These are phyloP conservation scores for Lepidurus apus DNA, from an alignment of 1,140 invertebrate species.

Conservation along the genomic window DNA sequence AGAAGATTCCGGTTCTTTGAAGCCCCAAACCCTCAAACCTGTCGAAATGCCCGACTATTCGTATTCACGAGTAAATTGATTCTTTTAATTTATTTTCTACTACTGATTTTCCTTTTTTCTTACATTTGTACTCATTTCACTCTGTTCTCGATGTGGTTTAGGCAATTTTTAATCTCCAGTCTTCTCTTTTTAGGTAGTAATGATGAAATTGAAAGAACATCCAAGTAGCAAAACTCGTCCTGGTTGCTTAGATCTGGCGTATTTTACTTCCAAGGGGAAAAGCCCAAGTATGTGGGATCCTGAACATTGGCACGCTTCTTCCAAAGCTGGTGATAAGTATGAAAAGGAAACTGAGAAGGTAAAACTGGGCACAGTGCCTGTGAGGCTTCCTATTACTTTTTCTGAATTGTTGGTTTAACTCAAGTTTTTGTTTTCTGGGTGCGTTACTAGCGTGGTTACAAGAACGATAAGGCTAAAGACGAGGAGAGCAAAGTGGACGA, in stretches of 20 bases:
- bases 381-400: conserved; percentile 1
- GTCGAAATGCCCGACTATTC: not conserved
- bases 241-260: conserved; percentile 24
- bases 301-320: conserved; percentile 52
- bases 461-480: conserved; percentile 18
- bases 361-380: conserved; percentile 38
- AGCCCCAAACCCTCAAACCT: not conserved
- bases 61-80: not conserved
- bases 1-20: not conserved
- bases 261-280: conserved; percentile 22
- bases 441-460: not conserved
- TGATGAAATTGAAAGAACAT: conserved; percentile 31
- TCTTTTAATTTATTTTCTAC: too few species aligned
- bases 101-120: not conserved
- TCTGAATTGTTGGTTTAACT: conserved; percentile 36
- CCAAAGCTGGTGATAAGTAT: conserved; percentile 37
- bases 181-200: not conserved
- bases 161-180: conserved; percentile 12
- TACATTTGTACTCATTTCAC: not conserved
- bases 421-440: conserved; percentile 40
- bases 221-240: conserved; percentile 23
- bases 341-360: conserved; percentile 37
- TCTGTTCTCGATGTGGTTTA: not conserved
- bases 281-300: conserved; percentile 55
- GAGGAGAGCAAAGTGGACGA: conserved; percentile 25